A percentile compares a stretch with the other conserved stretches of the same genome.
Conservation (phyloP, 2,888 invertebrate species). For the Drosophila tanythrix region DNA sequence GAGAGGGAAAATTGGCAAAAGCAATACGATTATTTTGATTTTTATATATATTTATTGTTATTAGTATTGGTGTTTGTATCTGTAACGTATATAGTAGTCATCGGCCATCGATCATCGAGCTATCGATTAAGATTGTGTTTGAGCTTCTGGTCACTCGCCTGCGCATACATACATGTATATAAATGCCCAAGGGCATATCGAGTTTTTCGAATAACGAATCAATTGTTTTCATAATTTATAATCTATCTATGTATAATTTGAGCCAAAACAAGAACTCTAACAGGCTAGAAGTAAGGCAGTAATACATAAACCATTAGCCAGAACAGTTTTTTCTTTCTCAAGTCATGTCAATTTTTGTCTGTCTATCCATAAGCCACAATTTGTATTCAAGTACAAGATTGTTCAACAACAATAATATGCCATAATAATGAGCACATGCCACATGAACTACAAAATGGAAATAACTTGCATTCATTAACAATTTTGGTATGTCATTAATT, state of each 20-base stretch:
- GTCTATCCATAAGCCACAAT: not conserved
- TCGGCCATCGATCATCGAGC: not conserved
- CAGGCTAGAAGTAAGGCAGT: not conserved
- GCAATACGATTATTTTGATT: not conserved
- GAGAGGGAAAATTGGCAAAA: not conserved
- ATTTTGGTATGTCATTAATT: constrained; percentile 39
- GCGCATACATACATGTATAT: not conserved
- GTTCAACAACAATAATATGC: not conserved
- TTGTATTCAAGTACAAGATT: not conserved
- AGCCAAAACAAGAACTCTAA: not conserved
- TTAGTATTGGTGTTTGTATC: not conserved
- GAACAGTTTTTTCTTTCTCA: not conserved
- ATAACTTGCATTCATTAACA: constrained; percentile 45
- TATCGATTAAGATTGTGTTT: not conserved
- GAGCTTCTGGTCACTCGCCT: not conserved
- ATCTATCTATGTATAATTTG: not conserved
- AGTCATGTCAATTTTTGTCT: not conserved
- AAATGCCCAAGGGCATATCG: not conserved
- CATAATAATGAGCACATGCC: constrained; percentile 1
- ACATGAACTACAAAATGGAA: constrained; percentile 56
- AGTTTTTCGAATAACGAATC: not conserved
- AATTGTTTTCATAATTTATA: not conserved
- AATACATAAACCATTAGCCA: not conserved
- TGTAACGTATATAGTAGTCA: not conserved
- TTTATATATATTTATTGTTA: not conserved